A percentile compares a stretch with the other conserved stretches of the same genome.
phyloP scores from a whole-genome alignment of 1,140 invertebrate species.

The Plutomurus gul region DNA sequence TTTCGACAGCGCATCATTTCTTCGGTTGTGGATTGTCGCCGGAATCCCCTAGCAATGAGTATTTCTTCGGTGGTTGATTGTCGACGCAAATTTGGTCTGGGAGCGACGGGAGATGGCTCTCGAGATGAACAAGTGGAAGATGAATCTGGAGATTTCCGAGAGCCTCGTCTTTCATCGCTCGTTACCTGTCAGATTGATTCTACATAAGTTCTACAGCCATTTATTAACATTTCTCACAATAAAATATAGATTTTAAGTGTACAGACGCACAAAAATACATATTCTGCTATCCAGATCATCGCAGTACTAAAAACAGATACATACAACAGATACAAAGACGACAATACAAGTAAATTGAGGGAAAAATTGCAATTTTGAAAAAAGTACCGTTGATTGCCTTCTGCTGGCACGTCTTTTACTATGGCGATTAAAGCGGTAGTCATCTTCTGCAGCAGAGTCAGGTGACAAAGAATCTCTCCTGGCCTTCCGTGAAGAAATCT shows the following conservation, averaged over 20 bases:
- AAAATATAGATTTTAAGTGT: no score
- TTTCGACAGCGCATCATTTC: conserved; percentile 89
- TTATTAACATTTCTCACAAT: no score
- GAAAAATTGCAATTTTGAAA: background rate
- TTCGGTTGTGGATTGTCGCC: conserved; percentile 85
- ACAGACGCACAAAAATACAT: no score
- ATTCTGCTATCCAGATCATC: no score
- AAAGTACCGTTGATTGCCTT: conserved; percentile 57
- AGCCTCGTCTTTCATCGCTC: conserved; percentile 57
- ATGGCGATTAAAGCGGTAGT: conserved; percentile 59
- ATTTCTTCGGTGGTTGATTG: conserved; percentile 92
- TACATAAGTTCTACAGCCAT: no score
- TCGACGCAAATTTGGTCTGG: conserved; percentile 73
- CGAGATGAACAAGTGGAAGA: conserved; percentile 74
- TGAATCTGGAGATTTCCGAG: conserved; percentile 67
- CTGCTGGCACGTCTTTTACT: conserved; percentile 69
- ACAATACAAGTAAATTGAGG: no score
- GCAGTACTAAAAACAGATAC: no score
- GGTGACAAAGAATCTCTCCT: conserved; percentile 82
- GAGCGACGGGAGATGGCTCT: conserved; percentile 60
- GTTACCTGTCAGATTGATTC: no score
- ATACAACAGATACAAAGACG: no score
- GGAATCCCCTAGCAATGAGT: conserved; percentile 83
- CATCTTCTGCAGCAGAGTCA: conserved; percentile 70
- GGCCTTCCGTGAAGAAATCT: conserved; percentile 62